Conservation (phyloP, 2,888 invertebrate genomes). For the Limnephilus rhombicus region DNA sequence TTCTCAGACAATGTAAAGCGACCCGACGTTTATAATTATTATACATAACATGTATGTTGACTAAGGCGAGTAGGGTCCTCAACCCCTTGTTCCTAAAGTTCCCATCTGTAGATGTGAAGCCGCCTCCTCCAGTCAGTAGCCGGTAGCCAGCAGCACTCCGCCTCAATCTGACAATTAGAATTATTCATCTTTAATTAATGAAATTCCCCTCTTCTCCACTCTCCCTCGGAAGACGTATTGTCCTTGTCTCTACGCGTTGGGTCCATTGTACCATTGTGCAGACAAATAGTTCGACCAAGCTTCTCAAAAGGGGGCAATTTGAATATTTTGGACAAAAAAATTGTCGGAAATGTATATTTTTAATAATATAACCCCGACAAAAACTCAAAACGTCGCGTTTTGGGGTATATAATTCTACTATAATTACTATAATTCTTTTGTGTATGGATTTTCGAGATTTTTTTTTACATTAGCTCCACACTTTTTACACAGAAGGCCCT, state of each 20-base stretch:
- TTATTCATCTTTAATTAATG: constrained; percentile 54
- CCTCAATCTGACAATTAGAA: constrained; percentile 55
- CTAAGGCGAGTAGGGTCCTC: background rate
- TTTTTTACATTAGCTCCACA: too few relatives aligned
- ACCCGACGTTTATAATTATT: background rate
- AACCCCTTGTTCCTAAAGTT: background rate
- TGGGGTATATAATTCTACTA: too few relatives aligned
- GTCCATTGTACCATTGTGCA: background rate
- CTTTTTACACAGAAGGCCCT: too few relatives aligned
- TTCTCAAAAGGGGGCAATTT: too few relatives aligned
- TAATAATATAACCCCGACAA: too few relatives aligned
- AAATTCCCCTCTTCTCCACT: background rate
- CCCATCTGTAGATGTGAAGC: background rate
- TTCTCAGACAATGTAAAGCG: background rate
- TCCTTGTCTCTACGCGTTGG: constrained; percentile 2
- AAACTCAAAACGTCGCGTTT: too few relatives aligned
- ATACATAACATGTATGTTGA: background rate
- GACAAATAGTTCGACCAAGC: background rate
- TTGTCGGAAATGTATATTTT: too few relatives aligned
- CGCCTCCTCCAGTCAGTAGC: background rate
- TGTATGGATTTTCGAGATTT: too few relatives aligned
- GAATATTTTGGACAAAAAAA: too few relatives aligned
- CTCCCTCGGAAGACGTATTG: background rate
- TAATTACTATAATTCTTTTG: too few relatives aligned
- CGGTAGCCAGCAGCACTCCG: constrained; percentile 35